Base-by-base conservation (phyloP, 2,113 vertebrate species). In the Plectropomus leopardus region DNA sequence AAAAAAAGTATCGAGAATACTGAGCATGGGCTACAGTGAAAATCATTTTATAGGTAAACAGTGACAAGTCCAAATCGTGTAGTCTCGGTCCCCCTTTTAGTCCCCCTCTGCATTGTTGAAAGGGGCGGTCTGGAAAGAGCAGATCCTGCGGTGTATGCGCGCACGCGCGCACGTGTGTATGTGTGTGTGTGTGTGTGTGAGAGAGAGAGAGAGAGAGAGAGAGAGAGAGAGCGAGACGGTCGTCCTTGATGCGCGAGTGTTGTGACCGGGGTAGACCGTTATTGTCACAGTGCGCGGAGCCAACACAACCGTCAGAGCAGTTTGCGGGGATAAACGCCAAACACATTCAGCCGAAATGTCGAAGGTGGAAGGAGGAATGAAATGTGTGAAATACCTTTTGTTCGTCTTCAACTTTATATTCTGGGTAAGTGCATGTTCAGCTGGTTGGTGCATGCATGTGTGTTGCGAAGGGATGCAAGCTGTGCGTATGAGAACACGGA, bases 371-470 rank as follows among this genome's bases (percentile, higher is more conserved):
- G 96, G 95, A 76, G 95, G 95, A 83, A 96, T 98, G 96, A 96
- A 95, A 84, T 98, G 97, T 64, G 93, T 98, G 78, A 98, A 98
- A 91, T 97, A 96, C 87, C 95, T 98, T 88, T 94, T 98, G 73
- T 97, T 97, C 86, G 92, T 96, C 60, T 98, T 98, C 95, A 98
- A 98, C 95, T 96, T 97, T 87, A 96, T 95, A 61, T 98, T 98
- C 94, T 98, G 97, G 97, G 97, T 98, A 93, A 98, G 97, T 94
- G 80, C 30, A 5, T 7, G 50, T 53, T 58, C 7, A 9, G 3
- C 26, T 7, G 19, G 21, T n/a, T 36, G 24, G 11, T 30, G 58
- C 55, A 8, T 28, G n/a, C n/a, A n/a, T n/a, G n/a, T n/a, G 61
- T 40, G 58, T n/a, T 61, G 21, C 42, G 65, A 50, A 48, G 77